Evolutionary conservation across 2,888 invertebrate genomes (phyloP).

Genomic region (Thelaira solivaga): DNA sequence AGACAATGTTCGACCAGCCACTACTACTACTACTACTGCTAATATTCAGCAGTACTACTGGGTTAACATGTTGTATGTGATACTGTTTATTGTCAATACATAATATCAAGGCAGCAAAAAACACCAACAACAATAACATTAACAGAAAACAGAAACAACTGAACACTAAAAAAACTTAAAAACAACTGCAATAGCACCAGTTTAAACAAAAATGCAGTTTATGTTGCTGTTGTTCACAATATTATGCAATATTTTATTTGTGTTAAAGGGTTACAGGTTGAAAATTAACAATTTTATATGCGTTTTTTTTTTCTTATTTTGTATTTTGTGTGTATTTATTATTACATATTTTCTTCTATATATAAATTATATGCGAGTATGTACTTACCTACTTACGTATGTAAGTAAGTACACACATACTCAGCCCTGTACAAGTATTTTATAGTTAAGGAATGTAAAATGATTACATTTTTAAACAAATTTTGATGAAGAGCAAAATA

Average conservation of each 20-base stretch:
- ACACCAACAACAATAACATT: neutral
- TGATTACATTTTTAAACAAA: conserved; percentile 49
- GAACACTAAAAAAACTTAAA: no score
- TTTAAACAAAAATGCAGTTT: conserved; percentile 51
- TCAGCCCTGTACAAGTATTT: conserved; percentile 21
- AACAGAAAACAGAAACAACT: neutral
- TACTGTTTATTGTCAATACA: conserved; percentile 44
- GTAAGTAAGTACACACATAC: neutral
- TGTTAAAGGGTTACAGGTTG: conserved; percentile 59
- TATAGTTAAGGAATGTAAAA: conserved; percentile 44
- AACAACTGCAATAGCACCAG: conserved; percentile 40
- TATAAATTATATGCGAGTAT: neutral
- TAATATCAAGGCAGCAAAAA: conserved; percentile 33
- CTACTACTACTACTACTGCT: no score
- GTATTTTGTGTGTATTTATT: neutral
- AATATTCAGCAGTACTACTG: no score
- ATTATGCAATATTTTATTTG: conserved; percentile 56
- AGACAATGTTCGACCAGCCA: conserved; percentile 19
- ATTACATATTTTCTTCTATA: conserved; percentile 26
- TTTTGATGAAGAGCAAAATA: conserved; percentile 30
- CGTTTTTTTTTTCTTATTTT: conserved; percentile 11
- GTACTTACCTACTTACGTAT: no score
- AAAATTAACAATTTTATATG: conserved; percentile 53
- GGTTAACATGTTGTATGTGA: conserved; percentile 40
- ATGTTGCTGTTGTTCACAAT: conserved; percentile 50